Evolutionary conservation across 1,140 invertebrate species (phyloP).

Genomic region (Bombus fervidus): DNA sequence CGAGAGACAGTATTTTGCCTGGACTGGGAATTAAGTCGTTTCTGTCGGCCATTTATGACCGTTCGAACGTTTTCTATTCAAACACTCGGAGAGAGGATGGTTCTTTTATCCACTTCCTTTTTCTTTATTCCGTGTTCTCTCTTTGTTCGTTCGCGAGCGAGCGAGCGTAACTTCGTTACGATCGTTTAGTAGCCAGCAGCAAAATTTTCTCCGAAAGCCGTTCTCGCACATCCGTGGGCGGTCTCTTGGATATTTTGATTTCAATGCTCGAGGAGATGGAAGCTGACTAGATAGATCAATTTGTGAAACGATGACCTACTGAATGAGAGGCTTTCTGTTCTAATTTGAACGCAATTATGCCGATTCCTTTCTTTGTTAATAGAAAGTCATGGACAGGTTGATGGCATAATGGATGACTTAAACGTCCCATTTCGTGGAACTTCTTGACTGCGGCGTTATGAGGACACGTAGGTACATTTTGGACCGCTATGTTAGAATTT

Average conservation of each 20-base stretch:
- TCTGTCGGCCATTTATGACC: constrained; percentile 18
- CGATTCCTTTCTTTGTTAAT: neutral
- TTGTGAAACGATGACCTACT: neutral
- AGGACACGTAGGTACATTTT: neutral
- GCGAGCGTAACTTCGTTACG: neutral
- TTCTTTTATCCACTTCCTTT: neutral
- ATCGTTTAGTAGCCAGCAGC: neutral
- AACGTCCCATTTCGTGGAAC: neutral
- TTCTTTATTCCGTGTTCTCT: no score
- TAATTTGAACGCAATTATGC: neutral
- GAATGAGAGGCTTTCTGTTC: constrained; percentile 6
- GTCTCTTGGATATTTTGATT: constrained; percentile 7
- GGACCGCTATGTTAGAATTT: neutral
- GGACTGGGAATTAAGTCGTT: constrained; percentile 41
- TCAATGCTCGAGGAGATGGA: constrained; percentile 2
- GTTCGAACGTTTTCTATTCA: constrained; percentile 38
- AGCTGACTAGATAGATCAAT: constrained; percentile 1
- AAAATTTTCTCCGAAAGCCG: constrained; percentile 14
- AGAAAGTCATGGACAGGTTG: neutral
- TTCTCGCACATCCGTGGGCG: neutral
- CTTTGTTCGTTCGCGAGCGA: neutral
- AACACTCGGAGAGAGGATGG: neutral
- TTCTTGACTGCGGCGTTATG: neutral
- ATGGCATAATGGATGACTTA: neutral
- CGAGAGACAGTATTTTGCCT: constrained; percentile 16